phyloP scores from a whole-genome alignment of 2,797 vertebrate species.

The Myotis findleyi region DNA sequence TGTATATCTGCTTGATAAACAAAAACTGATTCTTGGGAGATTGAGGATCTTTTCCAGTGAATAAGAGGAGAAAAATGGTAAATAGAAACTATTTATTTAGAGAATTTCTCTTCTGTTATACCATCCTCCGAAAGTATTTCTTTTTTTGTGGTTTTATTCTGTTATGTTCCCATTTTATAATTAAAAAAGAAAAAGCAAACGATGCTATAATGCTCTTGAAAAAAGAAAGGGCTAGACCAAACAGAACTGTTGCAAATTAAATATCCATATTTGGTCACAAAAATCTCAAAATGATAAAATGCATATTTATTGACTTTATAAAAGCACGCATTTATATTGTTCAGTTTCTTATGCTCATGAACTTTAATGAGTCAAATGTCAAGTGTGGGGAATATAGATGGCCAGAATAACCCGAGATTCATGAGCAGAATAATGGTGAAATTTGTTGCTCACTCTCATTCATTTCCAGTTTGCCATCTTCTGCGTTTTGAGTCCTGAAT shows the following conservation, averaged over 20 bases:
- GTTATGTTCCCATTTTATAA: not conserved
- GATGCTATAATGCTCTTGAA: not conserved
- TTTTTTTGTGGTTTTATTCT: conserved; percentile 14
- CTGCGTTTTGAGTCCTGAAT: not conserved
- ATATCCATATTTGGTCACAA: conserved; percentile 25
- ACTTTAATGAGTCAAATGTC: not conserved
- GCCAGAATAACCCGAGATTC: not conserved
- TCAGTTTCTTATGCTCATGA: not conserved
- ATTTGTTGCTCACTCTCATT: not conserved
- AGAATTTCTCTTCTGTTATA: conserved; percentile 26
- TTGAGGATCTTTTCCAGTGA: not conserved
- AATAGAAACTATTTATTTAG: not conserved
- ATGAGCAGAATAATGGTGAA: not conserved
- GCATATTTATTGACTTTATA: not conserved
- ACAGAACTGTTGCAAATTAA: not conserved
- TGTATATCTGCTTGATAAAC: conserved; percentile 54
- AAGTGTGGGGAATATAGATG: not conserved
- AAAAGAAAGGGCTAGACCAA: not conserved
- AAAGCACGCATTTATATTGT: not conserved
- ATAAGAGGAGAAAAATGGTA: conserved; percentile 25
- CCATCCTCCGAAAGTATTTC: not conserved
- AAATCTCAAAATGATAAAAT: not conserved
- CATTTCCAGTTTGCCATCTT: not conserved
- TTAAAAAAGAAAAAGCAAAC: not conserved
- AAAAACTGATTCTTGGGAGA: conserved; percentile 36